These are phyloP conservation scores for Brachyhypopomus occidentalis DNA, from an alignment of 2,113 vertebrate species.

Conservation along the genomic window DNA sequence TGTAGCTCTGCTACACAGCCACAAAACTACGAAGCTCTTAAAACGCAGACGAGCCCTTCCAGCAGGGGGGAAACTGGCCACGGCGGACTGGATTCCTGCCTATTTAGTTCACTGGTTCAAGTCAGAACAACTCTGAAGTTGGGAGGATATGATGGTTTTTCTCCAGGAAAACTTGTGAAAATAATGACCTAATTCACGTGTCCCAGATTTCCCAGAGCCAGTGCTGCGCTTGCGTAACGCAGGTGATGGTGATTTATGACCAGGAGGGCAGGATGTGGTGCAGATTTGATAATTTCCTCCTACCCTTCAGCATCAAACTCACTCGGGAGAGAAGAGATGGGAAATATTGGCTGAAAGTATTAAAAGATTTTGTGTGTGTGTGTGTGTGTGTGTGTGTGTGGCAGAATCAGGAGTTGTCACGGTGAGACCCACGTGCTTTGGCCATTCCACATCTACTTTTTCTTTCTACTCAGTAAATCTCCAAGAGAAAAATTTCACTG, in stretches of 20 bases:
- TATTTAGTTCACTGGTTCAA: conserved; percentile 40
- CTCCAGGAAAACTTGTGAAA: conserved; percentile 43
- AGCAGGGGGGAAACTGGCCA: conserved; percentile 7
- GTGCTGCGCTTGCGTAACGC: conserved; percentile 53
- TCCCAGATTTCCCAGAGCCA: conserved; percentile 57
- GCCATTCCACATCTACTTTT: not conserved
- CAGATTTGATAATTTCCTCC: conserved; percentile 58
- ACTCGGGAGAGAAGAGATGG: conserved; percentile 44
- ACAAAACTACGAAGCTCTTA: not conserved
- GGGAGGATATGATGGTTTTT: conserved; percentile 52
- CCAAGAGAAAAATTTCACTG: conserved; percentile 10
- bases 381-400: conserved; percentile 44
- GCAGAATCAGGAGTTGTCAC: conserved; percentile 35
- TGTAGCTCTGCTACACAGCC: not conserved
- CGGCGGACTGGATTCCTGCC: conserved; percentile 18
- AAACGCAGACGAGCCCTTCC: not conserved
- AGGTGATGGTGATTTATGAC: conserved; percentile 62
- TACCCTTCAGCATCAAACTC: conserved; percentile 52
- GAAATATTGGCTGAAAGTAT: conserved; percentile 47
- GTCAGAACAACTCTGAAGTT: conserved; percentile 58
- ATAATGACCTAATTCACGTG: conserved; percentile 54
- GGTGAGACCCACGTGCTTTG: not conserved
- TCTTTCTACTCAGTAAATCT: not conserved
- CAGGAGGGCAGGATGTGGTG: conserved; percentile 50
- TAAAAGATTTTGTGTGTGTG: conserved; percentile 47